phyloP scores from a whole-genome alignment of 2,797 vertebrate genomes.

The Tinamus major region DNA sequence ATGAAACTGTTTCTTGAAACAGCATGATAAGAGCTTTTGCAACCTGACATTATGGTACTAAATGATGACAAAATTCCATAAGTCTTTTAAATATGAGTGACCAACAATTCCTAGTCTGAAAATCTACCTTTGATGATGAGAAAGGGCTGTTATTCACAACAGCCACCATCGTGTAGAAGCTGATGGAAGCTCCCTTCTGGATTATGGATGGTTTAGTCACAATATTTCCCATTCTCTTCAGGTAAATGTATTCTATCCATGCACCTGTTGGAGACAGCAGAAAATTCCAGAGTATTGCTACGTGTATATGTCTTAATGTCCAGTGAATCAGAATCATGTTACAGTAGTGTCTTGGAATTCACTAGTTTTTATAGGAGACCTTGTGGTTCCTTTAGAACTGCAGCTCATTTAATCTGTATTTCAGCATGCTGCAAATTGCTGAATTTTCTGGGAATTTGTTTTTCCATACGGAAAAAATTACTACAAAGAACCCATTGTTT shows the following conservation, averaged over 20 bases:
- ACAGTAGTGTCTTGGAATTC: conserved; percentile 59
- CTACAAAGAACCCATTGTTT: conserved; percentile 17
- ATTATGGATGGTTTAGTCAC: conserved; percentile 74
- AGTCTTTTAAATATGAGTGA: conserved; percentile 50
- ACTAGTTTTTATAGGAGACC: conserved; percentile 47
- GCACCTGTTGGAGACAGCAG: conserved; percentile 80
- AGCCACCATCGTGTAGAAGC: conserved; percentile 78
- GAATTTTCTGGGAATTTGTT: neutral
- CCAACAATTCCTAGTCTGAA: conserved; percentile 75
- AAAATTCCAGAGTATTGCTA: conserved; percentile 80
- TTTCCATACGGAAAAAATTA: conserved; percentile 29
- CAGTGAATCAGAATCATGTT: conserved; percentile 71
- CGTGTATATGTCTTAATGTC: conserved; percentile 70
- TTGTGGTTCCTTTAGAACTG: conserved; percentile 44
- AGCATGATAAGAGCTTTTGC: conserved; percentile 32
- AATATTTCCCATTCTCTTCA: conserved; percentile 76
- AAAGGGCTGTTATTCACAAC: conserved; percentile 78
- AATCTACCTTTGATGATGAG: conserved; percentile 77
- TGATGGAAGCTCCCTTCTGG: conserved; percentile 79
- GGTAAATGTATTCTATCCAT: conserved; percentile 78
- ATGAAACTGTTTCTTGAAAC: conserved; percentile 34
- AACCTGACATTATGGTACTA: conserved; percentile 45
- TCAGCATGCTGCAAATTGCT: conserved; percentile 42
- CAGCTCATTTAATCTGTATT: conserved; percentile 31
- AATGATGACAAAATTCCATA: conserved; percentile 39